Base-by-base conservation (phyloP, 30 jellyfish, hydroid and myxozoan genomes). In the Aurelia sp. region DNA sequence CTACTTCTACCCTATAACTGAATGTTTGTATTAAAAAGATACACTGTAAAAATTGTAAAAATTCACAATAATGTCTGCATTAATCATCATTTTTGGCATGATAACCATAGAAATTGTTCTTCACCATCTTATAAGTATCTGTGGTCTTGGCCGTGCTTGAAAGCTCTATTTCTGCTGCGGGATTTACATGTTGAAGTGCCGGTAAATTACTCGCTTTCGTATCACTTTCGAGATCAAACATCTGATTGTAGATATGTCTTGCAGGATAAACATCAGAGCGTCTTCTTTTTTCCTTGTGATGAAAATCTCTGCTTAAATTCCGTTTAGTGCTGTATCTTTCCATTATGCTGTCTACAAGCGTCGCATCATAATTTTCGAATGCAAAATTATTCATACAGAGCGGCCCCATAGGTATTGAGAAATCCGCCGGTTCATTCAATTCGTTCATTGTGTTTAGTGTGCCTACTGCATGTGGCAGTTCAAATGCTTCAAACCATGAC, bases 391-490 rank as follows among this genome's bases (percentile, higher is more conserved):
- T 84, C 73, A 59, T 27, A 16, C 78, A 66, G 33, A 84, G 65
- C 19, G 93, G 93, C 22, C 93, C 93, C 93, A 84, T 84, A 5
- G 93, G 93, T 40, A 84, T 84, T 48, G 93, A 41, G 87, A 84
- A 84, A 31, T 84, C 93, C 4, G 93, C 77, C 9, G 84, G 93
- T 47, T 84, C 93, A 73, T 75, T 73, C 53, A 71, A 58, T 15
- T 84, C 93, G 82, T 73, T 84, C 83, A 84, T 58, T n/a, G 78
- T 61, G 13, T 37, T 76, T 67, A 66, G 65, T 20, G 68, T 71
- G 22, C 89, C 89, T 3, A 63, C 79, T 16, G 89, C 58, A 47
- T 84, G 93, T 31, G 84, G 93, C 71, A 84, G 52, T 13, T 84
- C 93, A n/a, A 84, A 73, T 12, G 87, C 93, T 18, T 84, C 93